Evolutionary conservation across 2,113 vertebrate genomes (phyloP).

Genomic region (Sakesphorus luctuosus): DNA sequence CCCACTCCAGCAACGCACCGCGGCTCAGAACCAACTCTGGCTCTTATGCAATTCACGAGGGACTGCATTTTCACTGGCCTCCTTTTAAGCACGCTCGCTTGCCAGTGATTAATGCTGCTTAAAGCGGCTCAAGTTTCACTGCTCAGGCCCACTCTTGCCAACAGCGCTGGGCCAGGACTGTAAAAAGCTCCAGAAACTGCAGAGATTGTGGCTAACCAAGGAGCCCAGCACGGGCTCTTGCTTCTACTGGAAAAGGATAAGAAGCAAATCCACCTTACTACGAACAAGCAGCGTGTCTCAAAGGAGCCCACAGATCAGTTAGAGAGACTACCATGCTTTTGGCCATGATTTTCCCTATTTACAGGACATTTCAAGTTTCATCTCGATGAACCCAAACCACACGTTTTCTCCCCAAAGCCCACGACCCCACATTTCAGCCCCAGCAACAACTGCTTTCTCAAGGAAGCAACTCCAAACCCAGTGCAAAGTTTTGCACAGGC

Average conservation of each 20-base stretch:
- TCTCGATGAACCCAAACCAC: background rate
- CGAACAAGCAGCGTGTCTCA: background rate
- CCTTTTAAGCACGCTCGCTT: slow-evolving; percentile 68
- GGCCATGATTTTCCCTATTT: background rate
- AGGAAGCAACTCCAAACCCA: background rate
- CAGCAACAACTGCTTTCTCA: background rate
- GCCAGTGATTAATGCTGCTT: slow-evolving; percentile 79
- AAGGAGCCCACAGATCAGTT: background rate
- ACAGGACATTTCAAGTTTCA: background rate
- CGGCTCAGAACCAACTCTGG: slow-evolving; percentile 59
- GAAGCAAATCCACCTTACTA: background rate
- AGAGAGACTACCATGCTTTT: background rate
- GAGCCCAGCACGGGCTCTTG: background rate
- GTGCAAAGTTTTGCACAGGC: background rate
- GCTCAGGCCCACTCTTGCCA: slow-evolving; percentile 74
- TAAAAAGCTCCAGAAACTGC: slow-evolving; percentile 63
- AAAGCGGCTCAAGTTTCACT: slow-evolving; percentile 81
- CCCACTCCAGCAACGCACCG: slow-evolving; percentile 48
- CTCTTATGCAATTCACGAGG: slow-evolving; percentile 77
- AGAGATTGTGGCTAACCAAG: slow-evolving; percentile 35
- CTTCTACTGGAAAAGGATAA: slow-evolving; percentile 10
- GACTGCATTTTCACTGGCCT: slow-evolving; percentile 74
- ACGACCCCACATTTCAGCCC: rapidly evolving
- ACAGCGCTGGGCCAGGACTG: slow-evolving; percentile 49
- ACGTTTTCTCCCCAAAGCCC: background rate